Conservation (phyloP, 2,113 vertebrate species). For the Etheostoma spectabile region DNA sequence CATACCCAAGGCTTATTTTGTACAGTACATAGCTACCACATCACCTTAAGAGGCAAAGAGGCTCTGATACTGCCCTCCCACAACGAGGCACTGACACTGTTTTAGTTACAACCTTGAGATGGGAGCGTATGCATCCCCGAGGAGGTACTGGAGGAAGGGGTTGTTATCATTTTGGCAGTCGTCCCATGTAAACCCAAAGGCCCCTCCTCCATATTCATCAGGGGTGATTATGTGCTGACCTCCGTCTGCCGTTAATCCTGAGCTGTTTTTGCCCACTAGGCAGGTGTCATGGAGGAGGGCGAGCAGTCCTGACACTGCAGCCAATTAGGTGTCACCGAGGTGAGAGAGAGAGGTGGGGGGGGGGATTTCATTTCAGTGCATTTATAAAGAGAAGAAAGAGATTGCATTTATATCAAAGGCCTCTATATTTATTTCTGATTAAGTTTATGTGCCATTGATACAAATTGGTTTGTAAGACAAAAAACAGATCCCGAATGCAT, state of each 20-base stretch:
- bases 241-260: slow-evolving; percentile 61
- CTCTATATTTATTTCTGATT: background rate
- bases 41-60: slow-evolving; percentile 20
- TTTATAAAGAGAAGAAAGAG: background rate
- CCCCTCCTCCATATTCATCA: slow-evolving; percentile 77
- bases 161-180: slow-evolving; percentile 72
- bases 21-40: background rate
- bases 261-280: slow-evolving; percentile 57
- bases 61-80: background rate
- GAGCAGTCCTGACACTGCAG: slow-evolving; percentile 41
- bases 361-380: too few relatives aligned
- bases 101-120: slow-evolving; percentile 66
- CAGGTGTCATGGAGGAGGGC: slow-evolving; percentile 40
- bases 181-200: slow-evolving; percentile 66
- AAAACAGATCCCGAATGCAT: background rate
- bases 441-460: background rate
- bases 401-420: background rate
- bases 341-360: background rate
- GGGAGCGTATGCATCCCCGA: slow-evolving; percentile 34
- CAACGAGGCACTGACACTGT: slow-evolving; percentile 14
- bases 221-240: slow-evolving; percentile 72
- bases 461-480: background rate
- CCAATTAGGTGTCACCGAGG: slow-evolving; percentile 67
- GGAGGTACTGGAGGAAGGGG: slow-evolving; percentile 49
- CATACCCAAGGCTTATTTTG: background rate